Base-by-base conservation (phyloP, 2,113 vertebrate species). In the Eubucco bourcierii region DNA sequence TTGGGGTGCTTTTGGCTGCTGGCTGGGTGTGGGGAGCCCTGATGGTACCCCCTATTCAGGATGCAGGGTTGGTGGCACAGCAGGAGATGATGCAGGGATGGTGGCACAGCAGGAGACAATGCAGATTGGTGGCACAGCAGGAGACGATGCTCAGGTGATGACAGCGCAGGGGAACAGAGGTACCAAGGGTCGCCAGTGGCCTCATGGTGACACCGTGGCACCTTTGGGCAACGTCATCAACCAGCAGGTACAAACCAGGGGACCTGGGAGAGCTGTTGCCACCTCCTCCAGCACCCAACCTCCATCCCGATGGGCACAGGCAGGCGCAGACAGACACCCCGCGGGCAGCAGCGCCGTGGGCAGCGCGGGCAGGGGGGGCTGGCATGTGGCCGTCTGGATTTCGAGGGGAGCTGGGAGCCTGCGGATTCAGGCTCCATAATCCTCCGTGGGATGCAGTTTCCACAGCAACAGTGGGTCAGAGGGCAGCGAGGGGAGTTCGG, bases 381-480 rank as follows among this genome's bases (percentile, higher is more conserved):
- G 75, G 46, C 10, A 6, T 8, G 25, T 20, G 72, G n/a, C 80
- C 25, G 53, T 37, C 81, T 89, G 90, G 71, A 89, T 94, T 91
- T 91, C 58, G 34, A 73, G 66, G 52, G 78, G 87, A 75, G 84
- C 65, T 88, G 15, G 81, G 90, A 95, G 97, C 97, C 97, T 97
- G 98, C 96, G 74, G 97, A 98, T 97, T 97, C 97, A 82, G 94
- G 96, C 96, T 97, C 97, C 95, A 74, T 97, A 96, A 98, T 97
- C 97, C 97, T 97, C 97, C 92, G 81, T 93, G 95, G 98, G 98
- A 96, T 98, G 97, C 94, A 96, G 98, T 98, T 98, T 97, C 98
- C 98, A 98, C 97, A 97, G 98, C 98, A 98, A 98, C 98, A 84
- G 93, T 70, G 52, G 98, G 98, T 97, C 98, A 98, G 97, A 97